phyloP scores from a whole-genome alignment of 1,140 invertebrate genomes.

The Leptoteleia sp. region DNA sequence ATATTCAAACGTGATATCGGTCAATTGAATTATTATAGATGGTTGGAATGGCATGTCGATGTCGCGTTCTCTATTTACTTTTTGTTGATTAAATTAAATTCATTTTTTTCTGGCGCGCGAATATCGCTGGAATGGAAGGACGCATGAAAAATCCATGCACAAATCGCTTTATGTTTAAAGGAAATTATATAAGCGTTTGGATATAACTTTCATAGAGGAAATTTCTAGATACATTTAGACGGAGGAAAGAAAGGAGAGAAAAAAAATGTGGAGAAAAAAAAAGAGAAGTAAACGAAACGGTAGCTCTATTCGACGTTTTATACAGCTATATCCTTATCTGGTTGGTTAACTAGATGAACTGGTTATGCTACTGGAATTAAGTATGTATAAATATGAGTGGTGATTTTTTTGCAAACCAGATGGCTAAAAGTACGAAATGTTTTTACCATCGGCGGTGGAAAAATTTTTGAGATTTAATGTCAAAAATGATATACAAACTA shows the following conservation, averaged over 20 bases:
- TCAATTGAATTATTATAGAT: too few species aligned
- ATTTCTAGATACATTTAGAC: slow-evolving; percentile 37
- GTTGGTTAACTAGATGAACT: slow-evolving; percentile 60
- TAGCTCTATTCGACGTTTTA: slow-evolving; percentile 50
- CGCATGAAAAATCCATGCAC: slow-evolving; percentile 7
- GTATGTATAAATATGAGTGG: slow-evolving; percentile 18
- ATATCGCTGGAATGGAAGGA: too few species aligned
- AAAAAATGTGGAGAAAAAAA: too few species aligned
- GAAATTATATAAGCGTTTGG: slow-evolving; percentile 47
- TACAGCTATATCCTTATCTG: slow-evolving; percentile 56
- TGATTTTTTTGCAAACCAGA: too few species aligned
- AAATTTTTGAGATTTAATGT: neutral
- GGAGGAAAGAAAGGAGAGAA: too few species aligned
- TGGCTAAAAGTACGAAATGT: neutral
- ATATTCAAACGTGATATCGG: too few species aligned
- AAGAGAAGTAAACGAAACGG: slow-evolving; percentile 36
- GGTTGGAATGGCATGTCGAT: too few species aligned
- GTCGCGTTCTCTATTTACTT: too few species aligned
- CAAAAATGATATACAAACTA: slow-evolving; percentile 4
- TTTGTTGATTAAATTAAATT: too few species aligned
- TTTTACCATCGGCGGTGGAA: neutral
- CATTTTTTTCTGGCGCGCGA: too few species aligned
- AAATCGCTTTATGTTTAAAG: slow-evolving; percentile 46
- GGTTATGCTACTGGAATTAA: slow-evolving; percentile 61
- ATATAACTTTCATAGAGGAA: slow-evolving; percentile 54